phyloP scores from a whole-genome alignment of 1,140 invertebrate genomes.

The Amyelois transitella region DNA sequence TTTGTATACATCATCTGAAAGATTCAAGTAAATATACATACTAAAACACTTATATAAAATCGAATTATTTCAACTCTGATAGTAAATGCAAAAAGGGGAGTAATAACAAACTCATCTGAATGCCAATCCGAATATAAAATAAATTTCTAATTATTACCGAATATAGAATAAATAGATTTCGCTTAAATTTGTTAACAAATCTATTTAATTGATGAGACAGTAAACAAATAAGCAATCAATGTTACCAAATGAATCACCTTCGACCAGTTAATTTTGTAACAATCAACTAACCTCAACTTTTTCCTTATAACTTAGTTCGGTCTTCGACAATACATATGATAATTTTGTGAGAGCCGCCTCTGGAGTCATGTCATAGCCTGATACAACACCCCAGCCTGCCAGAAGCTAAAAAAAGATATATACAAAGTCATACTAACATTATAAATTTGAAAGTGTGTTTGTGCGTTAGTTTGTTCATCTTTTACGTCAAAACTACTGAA shows the following conservation, averaged over 20 bases:
- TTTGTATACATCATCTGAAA: conserved; percentile 86
- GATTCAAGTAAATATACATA: neutral
- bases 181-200: too few relatives aligned
- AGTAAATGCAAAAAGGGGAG: too few relatives aligned
- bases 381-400: conserved; percentile 82
- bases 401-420: conserved; percentile 26
- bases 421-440: too few relatives aligned
- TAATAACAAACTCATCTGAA: too few relatives aligned
- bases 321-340: conserved; percentile 91
- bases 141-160: too few relatives aligned
- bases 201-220: too few relatives aligned
- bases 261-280: neutral
- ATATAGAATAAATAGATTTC: too few relatives aligned
- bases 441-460: too few relatives aligned
- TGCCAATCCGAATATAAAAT: too few relatives aligned
- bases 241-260: neutral
- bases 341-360: conserved; percentile 96
- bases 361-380: conserved; percentile 95
- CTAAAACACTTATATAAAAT: neutral
- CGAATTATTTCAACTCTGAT: neutral
- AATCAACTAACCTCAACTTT: conserved; percentile 78
- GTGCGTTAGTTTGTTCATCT: too few relatives aligned
- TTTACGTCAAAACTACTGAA: too few relatives aligned
- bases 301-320: conserved; percentile 82
- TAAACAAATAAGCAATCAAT: too few relatives aligned